Evolutionary conservation across 2,797 vertebrate species (phyloP), one percentile per base, ranked within the genome.

Genomic region (Halcyon badia): DNA sequence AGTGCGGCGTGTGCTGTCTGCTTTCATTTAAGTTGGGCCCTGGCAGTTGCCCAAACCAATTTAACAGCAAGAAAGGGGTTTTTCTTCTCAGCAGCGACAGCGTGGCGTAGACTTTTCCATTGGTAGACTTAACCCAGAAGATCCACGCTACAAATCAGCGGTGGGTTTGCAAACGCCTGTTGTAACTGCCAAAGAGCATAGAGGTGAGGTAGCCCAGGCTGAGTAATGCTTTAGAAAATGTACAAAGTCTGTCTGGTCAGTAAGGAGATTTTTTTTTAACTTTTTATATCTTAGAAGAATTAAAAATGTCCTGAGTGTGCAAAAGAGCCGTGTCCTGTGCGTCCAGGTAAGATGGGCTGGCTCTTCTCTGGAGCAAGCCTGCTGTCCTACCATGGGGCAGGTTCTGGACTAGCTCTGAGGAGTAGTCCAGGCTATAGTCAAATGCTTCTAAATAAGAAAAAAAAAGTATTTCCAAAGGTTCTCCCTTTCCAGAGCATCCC

Each of bases 361-460:
- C 51, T 62, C 14, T 64, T 18, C 56, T 56, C 54, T 78, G 31
- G 64, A 35, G 54, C 0, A 0, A 86, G 20, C 11, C 6, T 2
- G 0, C 52, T 0, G 0, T 65, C 26, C 48, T 66, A 1, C 41
- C 6, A 1, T 7, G 10, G 35, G 35, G 24, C 61, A 58, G 60
- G 24, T 78, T 42, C 31, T 62, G 35, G 20, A 31, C 46, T 60
- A 37, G 11, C 44, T 70, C 51, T 35, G 52, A 24, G 41, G 21
- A 14, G 3, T n/a, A 12, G 9, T 65, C 16, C 35, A 3, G 54
- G 26, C 42, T 76, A 4, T 64, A 26, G 11, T 44, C 11, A 54
- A 18, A 31, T 21, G 35, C 79, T 72, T 42, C 37, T 6, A 31
- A 31, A 49, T 13, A 48, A 22, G 11, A 28, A 14, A 54, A 31